Evolutionary conservation across 53 echinoderm and acorn worm genomes (phyloP).

Genomic region (Glandiceps talaboti): DNA sequence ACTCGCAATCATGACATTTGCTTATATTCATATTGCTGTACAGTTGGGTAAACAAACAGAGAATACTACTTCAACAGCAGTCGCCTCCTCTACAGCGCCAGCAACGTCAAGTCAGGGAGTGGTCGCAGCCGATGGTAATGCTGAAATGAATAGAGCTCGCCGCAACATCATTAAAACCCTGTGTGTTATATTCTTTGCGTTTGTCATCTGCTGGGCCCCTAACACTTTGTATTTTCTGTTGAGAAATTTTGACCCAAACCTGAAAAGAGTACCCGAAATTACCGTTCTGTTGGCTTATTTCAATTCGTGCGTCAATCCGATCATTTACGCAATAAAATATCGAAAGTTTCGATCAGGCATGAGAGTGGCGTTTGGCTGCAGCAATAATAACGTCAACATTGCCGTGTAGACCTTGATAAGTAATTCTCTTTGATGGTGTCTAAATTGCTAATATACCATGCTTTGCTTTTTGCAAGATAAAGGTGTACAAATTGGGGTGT

Average conservation of each 20-base stretch:
- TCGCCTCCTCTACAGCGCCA: background rate
- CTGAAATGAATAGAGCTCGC: background rate
- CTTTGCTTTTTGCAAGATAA: too few species aligned
- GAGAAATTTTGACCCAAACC: background rate
- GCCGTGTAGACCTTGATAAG: too few species aligned
- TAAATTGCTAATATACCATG: too few species aligned
- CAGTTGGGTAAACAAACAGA: background rate
- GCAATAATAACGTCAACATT: background rate
- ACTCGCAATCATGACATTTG: background rate
- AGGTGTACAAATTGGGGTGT: too few species aligned
- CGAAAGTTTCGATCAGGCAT: background rate
- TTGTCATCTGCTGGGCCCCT: background rate
- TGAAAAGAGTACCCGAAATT: background rate
- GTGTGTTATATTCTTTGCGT: background rate
- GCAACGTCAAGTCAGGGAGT: background rate
- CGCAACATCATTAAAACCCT: background rate
- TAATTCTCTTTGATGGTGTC: too few species aligned
- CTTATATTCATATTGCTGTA: background rate
- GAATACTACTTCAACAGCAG: background rate
- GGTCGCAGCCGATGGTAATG: background rate
- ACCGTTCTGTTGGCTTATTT: background rate
- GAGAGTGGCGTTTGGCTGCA: background rate
- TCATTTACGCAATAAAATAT: background rate
- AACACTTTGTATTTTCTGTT: background rate
- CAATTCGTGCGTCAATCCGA: background rate